Base-by-base conservation (phyloP, 2,797 vertebrate genomes). In the Xerus rutilus region DNA sequence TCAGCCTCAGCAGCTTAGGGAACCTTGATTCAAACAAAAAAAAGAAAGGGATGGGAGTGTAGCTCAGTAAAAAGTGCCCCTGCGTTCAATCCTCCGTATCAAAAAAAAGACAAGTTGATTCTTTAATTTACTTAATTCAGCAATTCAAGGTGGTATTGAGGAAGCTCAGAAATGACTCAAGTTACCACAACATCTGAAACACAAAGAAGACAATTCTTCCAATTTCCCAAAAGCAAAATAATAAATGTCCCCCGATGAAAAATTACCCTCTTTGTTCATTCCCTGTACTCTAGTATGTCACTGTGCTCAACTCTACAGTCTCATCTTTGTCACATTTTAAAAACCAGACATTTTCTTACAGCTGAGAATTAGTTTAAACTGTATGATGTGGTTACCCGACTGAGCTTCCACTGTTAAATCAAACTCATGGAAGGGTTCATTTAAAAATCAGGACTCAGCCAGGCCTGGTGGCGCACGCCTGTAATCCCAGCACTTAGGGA, bases 61-160 rank as follows among this genome's bases (percentile, higher is more conserved):
- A 65, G 30, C 64, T 65, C 64, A 65, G 32, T 17, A 32, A 18
- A 67, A n/a, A n/a, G 30, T 30, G 13, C 7, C 13, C 65, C 13
- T n/a, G 32, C 32, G 32, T 32, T 67, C 65, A 67, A n/a, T 17
- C 65, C 32, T 25, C 14, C n/a, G 65, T 18, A 67, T 32, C 7
- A 62, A 11, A 62, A 59, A 59, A 59, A 10, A 23, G 23, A 10
- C 9, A 23, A 23, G 9, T 62, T 23, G 9, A 30, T 7, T 69
- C 45, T 47, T 25, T 35, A 52, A 99, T 95, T 99, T 99, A 0
- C 99, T 99, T 23, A 99, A 99, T 97, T 97, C 98, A 1, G 99
- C 99, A 70, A 99, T 99, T 98, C 99, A 99, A 78, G 97, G 92
- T 54, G 99, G 99, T 97, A 99, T 99, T 20, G 99, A 99, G 91